Evolutionary conservation across 2,113 vertebrate species (phyloP).

Genomic region (Lota lota): DNA sequence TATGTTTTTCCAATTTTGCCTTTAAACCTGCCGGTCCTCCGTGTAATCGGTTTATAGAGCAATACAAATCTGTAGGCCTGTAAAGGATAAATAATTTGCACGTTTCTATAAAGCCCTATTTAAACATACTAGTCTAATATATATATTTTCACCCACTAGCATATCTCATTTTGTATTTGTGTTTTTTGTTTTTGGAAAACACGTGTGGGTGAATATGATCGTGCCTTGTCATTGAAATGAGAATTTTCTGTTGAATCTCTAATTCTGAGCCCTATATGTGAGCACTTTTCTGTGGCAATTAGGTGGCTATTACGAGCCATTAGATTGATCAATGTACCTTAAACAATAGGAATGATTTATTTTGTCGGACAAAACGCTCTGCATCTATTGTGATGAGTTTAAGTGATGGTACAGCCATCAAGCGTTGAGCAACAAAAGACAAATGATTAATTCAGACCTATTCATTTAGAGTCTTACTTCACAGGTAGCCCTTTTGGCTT

Average conservation of each 20-base stretch:
- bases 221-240: constrained; percentile 61
- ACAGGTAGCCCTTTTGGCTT: constrained; percentile 65
- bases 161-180: neutral
- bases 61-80: no score
- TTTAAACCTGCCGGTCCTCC: no score
- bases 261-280: constrained; percentile 68
- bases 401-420: constrained; percentile 79
- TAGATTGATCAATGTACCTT: constrained; percentile 99
- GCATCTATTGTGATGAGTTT: constrained; percentile 76
- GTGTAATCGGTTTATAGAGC: no score
- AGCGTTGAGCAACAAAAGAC: constrained; percentile 77
- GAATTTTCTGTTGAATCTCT: constrained; percentile 59
- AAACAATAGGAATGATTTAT: constrained; percentile 98
- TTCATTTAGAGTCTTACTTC: constrained; percentile 80
- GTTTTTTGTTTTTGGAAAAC: constrained; percentile 64
- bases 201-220: constrained; percentile 77
- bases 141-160: no score
- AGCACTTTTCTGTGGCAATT: constrained; percentile 90
- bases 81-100: no score
- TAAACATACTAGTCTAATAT: no score
- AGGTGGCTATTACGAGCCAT: constrained; percentile 97
- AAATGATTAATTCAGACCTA: constrained; percentile 79
- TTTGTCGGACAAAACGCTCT: constrained; percentile 82
- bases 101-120: no score
- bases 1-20: no score